phyloP scores from a whole-genome alignment of 2,888 invertebrate genomes.

The Caenorhabditis sp. region DNA sequence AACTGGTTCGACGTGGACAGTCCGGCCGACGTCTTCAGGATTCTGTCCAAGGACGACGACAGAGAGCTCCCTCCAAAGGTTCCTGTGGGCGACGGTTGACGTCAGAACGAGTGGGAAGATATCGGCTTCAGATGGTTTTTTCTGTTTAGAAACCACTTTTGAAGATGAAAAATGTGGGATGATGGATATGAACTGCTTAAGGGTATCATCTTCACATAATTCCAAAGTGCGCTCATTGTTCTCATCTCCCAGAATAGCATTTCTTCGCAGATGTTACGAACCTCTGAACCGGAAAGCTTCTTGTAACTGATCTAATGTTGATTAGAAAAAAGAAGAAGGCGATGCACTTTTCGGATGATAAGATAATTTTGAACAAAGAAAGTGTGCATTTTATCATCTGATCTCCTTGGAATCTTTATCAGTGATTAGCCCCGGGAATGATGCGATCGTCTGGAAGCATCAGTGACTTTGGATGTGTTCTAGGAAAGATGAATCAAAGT shows the following conservation, averaged over 20 bases:
- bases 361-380: not conserved
- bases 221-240: no score
- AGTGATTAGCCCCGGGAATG: no score
- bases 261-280: not conserved
- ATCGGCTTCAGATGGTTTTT: not conserved
- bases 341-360: not conserved
- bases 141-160: no score
- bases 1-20: conserved; percentile 72
- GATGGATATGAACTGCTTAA: no score
- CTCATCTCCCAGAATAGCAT: not conserved
- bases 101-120: not conserved
- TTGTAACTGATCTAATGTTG: not conserved
- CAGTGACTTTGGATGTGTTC: not conserved
- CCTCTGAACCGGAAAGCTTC: not conserved
- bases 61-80: conserved; percentile 49
- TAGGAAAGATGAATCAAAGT: not conserved
- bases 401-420: no score
- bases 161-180: no score
- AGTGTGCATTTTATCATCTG: not conserved
- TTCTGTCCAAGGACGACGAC: conserved; percentile 17
- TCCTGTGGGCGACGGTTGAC: not conserved
- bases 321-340: not conserved
- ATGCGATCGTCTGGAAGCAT: no score
- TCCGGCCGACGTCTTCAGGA: conserved; percentile 64
- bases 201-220: not conserved